These are phyloP conservation scores for Microcebus murinus DNA, from an alignment of 2,113 vertebrate genomes.

Conservation along the genomic window DNA sequence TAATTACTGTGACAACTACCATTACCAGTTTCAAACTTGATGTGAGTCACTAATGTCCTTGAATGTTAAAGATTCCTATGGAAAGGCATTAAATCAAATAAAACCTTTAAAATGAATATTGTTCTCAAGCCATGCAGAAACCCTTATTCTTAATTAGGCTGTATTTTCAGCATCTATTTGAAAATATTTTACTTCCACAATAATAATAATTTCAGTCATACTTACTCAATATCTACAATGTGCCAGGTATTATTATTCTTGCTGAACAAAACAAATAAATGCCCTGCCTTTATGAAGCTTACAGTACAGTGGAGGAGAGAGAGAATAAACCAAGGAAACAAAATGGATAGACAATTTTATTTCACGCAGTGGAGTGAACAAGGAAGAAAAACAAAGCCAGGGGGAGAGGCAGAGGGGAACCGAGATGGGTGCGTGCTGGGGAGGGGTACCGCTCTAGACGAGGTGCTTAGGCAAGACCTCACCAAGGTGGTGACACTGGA, in stretches of 20 bases:
- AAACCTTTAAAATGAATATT: constrained; percentile 42
- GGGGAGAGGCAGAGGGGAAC: neutral
- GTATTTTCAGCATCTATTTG: constrained; percentile 30
- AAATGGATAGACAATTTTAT: neutral
- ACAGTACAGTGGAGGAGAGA: neutral
- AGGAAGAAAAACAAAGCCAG: neutral
- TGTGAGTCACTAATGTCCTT: neutral
- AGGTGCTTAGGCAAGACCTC: neutral
- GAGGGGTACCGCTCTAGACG: neutral
- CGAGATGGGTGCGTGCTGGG: neutral
- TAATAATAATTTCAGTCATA: neutral
- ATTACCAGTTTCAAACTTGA: neutral
- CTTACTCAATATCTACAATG: neutral
- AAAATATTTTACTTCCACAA: neutral
- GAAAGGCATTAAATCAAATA: constrained; percentile 45
- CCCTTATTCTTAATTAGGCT: constrained; percentile 34
- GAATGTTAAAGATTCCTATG: neutral
- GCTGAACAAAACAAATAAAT: neutral
- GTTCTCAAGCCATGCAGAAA: constrained; percentile 42
- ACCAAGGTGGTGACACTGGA: neutral
- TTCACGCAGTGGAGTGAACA: neutral
- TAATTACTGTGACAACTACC: neutral
- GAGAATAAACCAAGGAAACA: neutral
- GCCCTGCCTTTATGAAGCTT: neutral
- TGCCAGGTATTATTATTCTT: neutral